Evolutionary conservation across 2,888 invertebrate genomes (phyloP).

Genomic region (Catocala nupta): DNA sequence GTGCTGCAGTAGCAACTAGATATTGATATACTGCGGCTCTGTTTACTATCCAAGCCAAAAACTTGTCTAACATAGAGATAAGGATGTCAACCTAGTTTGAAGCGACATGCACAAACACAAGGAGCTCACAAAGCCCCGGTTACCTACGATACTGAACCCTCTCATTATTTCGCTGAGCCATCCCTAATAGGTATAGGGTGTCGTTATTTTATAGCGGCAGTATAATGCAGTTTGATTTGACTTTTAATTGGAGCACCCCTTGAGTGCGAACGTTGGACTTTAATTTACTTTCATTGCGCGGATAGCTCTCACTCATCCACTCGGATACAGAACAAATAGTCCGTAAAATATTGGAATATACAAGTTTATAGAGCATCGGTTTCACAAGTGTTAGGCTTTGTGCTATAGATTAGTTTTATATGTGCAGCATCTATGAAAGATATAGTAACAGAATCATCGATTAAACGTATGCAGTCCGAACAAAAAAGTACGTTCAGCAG

Average conservation of each 20-base stretch:
- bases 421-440: no score
- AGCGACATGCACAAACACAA: conserved; percentile 3
- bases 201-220: conserved; percentile 37
- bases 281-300: conserved; percentile 53
- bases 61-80: conserved; percentile 4
- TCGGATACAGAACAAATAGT: conserved; percentile 49
- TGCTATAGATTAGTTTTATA: no score
- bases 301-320: conserved; percentile 36
- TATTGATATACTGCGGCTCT: neutral
- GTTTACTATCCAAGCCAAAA: conserved; percentile 8
- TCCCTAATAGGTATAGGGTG: conserved; percentile 33
- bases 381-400: neutral
- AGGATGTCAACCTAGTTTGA: conserved; percentile 9
- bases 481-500: no score
- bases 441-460: no score
- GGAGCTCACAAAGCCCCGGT: conserved; percentile 11
- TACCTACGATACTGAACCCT: conserved; percentile 16
- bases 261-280: conserved; percentile 45
- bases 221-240: conserved; percentile 58
- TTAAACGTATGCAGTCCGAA: no score
- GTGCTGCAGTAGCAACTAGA: no score
- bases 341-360: conserved; percentile 50
- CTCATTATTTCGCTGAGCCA: conserved; percentile 24
- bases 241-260: conserved; percentile 62
- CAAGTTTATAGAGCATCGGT: conserved; percentile 31